These are phyloP conservation scores for Epinotia ramella DNA, from an alignment of 2,888 invertebrate genomes.

Conservation along the genomic window DNA sequence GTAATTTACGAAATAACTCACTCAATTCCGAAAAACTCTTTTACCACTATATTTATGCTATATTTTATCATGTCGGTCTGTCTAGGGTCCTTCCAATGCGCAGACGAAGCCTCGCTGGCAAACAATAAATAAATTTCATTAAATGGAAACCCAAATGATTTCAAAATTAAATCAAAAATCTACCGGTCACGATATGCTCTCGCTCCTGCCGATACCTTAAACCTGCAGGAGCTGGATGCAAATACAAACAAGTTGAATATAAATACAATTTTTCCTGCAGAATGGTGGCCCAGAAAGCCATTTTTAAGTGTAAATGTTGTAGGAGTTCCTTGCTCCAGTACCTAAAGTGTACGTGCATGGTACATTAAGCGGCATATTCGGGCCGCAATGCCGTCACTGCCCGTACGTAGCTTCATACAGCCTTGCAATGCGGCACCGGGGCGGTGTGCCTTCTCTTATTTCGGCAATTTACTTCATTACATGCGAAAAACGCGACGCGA, in stretches of 20 bases:
- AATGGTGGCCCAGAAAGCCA: neutral
- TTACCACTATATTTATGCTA: too few relatives aligned
- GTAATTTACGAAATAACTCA: too few relatives aligned
- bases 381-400: conserved; percentile 49
- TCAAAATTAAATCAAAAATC: too few relatives aligned
- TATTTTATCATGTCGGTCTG: too few relatives aligned
- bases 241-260: neutral
- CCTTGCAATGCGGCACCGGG: conserved; percentile 50
- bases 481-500: neutral
- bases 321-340: conserved; percentile 21
- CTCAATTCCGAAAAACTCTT: too few relatives aligned
- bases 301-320: conserved; percentile 24
- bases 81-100: too few relatives aligned
- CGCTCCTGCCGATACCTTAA: neutral
- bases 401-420: conserved; percentile 47
- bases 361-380: conserved; percentile 43
- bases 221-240: neutral
- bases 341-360: conserved; percentile 38
- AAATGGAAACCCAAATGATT: too few relatives aligned
- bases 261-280: neutral
- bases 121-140: too few relatives aligned
- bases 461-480: conserved; percentile 22
- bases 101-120: too few relatives aligned
- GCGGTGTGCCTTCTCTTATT: conserved; percentile 31
- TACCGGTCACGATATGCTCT: too few relatives aligned